Evolutionary conservation across 2,888 invertebrate genomes (phyloP).

Genomic region (Gisinianus flammeolus): DNA sequence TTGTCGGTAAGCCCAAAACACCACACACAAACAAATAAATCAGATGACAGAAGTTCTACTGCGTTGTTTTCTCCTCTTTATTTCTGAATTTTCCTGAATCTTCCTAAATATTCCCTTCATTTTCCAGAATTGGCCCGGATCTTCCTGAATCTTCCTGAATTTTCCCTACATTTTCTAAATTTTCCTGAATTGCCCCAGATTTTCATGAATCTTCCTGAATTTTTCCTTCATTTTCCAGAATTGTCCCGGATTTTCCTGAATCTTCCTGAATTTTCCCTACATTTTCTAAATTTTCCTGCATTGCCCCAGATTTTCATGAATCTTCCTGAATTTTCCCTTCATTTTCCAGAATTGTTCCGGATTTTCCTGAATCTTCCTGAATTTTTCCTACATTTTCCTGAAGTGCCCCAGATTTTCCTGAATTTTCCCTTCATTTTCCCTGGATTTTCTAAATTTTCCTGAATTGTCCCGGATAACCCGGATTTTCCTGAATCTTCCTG

Average conservation of each 20-base stretch:
- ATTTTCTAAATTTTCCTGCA: neutral
- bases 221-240: neutral
- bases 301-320: no score
- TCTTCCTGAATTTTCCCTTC: neutral
- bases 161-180: no score
- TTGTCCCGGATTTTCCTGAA: no score
- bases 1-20: neutral
- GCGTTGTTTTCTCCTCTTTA: no score
- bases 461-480: neutral
- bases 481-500: neutral
- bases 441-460: neutral
- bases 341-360: neutral
- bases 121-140: neutral
- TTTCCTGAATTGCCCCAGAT: no score
- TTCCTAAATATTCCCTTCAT: neutral
- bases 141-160: no score
- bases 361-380: neutral
- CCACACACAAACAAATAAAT: neutral
- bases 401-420: neutral
- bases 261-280: neutral
- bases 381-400: neutral
- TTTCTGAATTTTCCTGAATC: neutral
- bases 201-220: neutral
- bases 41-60: no score
- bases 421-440: neutral